Conservation (phyloP, 2,797 vertebrate species). For the Thaleichthys pacificus region DNA sequence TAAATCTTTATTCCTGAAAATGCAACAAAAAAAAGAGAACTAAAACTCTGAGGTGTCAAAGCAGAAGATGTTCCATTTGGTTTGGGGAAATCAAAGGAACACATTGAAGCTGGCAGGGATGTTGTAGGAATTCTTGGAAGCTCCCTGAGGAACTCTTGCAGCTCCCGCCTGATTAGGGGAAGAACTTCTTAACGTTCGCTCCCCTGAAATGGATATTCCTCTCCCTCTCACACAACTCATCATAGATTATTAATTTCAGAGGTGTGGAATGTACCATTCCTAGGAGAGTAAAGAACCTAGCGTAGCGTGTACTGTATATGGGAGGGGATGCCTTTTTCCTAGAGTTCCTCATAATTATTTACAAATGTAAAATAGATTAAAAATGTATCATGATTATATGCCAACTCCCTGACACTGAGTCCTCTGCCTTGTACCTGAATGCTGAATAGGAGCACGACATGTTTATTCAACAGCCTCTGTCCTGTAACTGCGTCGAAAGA, state of each 20-base stretch:
- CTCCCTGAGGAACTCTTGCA: conserved; percentile 12
- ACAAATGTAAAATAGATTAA: conserved; percentile 29
- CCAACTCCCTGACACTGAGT: conserved; percentile 2
- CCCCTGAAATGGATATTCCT: conserved; percentile 33
- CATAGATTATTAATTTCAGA: conserved; percentile 44
- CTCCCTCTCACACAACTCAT: conserved; percentile 28
- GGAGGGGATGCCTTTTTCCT: conserved; percentile 15
- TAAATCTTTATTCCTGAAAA: conserved; percentile 13
- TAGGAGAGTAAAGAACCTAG: conserved; percentile 15
- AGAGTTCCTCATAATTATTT: conserved; percentile 33
- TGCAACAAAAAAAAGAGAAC: neutral
- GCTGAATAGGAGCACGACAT: neutral
- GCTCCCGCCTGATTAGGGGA: conserved; percentile 32
- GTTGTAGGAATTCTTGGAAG: conserved; percentile 10
- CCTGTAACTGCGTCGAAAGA: neutral
- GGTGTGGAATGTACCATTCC: conserved; percentile 26
- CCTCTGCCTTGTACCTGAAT: conserved; percentile 4
- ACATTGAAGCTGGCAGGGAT: conserved; percentile 6
- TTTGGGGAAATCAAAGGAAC: conserved; percentile 15
- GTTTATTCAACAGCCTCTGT: conserved; percentile 22
- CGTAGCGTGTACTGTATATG: neutral
- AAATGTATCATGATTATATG: conserved; percentile 6
- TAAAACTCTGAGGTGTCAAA: neutral
- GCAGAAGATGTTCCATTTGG: conserved; percentile 7
- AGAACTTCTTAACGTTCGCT: conserved; percentile 31